Evolutionary conservation across 2,888 invertebrate genomes (phyloP), one percentile per base, ranked within the genome.

Genomic region (Dryadula phaetusa): DNA sequence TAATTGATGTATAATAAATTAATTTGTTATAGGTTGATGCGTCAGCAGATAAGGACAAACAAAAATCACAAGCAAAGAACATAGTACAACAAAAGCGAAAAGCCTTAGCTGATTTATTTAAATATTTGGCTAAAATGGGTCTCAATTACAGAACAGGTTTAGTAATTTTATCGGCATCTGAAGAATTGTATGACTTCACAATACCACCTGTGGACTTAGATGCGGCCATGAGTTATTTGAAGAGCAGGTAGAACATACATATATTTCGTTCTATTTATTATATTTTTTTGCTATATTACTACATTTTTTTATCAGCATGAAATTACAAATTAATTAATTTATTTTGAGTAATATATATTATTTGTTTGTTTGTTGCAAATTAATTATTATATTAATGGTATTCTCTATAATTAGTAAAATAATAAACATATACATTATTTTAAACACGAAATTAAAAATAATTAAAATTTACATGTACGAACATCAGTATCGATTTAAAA

Each of bases 1-100:
- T n/a, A n/a, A n/a, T n/a, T n/a, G n/a, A n/a, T n/a, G n/a, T n/a
- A n/a, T n/a, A n/a, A n/a, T n/a, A n/a, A n/a, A n/a, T 12, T 37
- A 37, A 37, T 37, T 10, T 3, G 2, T 37, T 37, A 1, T 37
- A 94, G 94, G 90, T 95, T 10, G 94, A 95, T 72, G 79, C 89
- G 53, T 83, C 92, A 12, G 79, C 94, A 2, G 92, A 95, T 0
- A 95, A 96, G 78, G 93, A 94, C 0, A 96, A 96, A 77, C 97
- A 97, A 82, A 95, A 95, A 70, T 94, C 97, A 0, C 95, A 95
- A 83, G 96, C 96, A 0, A 97, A 97, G 80, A 95, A 95, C 81
- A 95, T 97, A 61, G 93, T 98, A 3, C 96, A 97, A 77, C 96
- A 97, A 78, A 98, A 98, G 83, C 95, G 97, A 34, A 96, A 97